Conservation (phyloP, 2,888 invertebrate genomes). For the Hydrotaea cyrtoneurina region DNA sequence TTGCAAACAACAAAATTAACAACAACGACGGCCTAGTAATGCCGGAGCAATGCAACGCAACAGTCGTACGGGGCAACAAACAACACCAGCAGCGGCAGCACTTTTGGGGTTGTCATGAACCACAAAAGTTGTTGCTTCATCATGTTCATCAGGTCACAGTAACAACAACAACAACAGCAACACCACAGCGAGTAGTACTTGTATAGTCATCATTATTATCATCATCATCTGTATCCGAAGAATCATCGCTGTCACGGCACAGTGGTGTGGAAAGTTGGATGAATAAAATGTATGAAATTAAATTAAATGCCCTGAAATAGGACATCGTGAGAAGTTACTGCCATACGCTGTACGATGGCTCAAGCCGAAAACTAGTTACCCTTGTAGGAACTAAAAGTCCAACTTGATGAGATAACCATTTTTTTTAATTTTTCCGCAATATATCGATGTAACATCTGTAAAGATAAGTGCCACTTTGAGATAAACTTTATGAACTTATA, state of each 20-base stretch:
- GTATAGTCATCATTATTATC: conserved; percentile 34
- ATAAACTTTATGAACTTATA: too few species aligned
- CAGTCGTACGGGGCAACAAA: conserved; percentile 39
- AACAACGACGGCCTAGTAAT: conserved; percentile 10
- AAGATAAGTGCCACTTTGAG: too few species aligned
- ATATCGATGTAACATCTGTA: too few species aligned
- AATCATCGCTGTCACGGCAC: background rate
- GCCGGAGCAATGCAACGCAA: conserved; percentile 68
- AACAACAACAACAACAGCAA: conserved; percentile 43
- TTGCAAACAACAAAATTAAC: conserved; percentile 38
- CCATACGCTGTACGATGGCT: too few species aligned
- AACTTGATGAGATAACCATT: too few species aligned
- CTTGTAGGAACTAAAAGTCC: too few species aligned
- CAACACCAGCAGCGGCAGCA: conserved; percentile 70
- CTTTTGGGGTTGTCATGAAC: conserved; percentile 69
- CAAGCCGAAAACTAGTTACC: too few species aligned
- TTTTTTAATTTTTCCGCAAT: too few species aligned
- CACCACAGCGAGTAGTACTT: background rate
- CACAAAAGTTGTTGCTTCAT: conserved; percentile 73
- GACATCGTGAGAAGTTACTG: too few species aligned
- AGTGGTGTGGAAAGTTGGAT: background rate
- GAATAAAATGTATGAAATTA: too few species aligned
- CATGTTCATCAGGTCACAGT: conserved; percentile 66
- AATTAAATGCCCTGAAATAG: too few species aligned
- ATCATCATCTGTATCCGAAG: background rate